Evolutionary conservation across 2,888 invertebrate species (phyloP).

Genomic region (Phlogophora meticulosa): DNA sequence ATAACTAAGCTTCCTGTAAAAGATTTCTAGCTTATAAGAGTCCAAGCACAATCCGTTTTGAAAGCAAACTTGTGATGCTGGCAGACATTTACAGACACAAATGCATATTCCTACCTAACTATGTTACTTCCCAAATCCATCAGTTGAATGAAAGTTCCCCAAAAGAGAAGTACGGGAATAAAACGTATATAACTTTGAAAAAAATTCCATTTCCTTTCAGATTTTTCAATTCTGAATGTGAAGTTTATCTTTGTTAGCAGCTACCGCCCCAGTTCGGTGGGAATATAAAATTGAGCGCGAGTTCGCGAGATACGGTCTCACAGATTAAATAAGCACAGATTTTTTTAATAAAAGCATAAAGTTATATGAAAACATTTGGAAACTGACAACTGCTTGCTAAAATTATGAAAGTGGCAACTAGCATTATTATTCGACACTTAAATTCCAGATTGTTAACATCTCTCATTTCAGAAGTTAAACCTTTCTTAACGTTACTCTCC

Average conservation of each 20-base stretch:
- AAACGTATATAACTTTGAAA: slow-evolving; percentile 16
- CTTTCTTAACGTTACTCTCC: no score
- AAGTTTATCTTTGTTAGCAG: slow-evolving; percentile 41
- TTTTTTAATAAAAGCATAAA: slow-evolving; percentile 43
- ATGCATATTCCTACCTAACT: no score
- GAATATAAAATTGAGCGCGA: slow-evolving; percentile 29
- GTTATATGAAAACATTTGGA: slow-evolving; percentile 27
- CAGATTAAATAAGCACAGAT: slow-evolving; percentile 11
- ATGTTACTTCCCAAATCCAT: not conserved
- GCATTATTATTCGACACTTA: not conserved
- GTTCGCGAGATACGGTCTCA: slow-evolving; percentile 26
- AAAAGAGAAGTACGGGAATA: not conserved
- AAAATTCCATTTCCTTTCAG: slow-evolving; percentile 21
- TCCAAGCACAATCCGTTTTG: no score
- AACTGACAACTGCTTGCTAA: slow-evolving; percentile 5
- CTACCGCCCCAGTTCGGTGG: slow-evolving; percentile 14
- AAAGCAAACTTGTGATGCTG: no score
- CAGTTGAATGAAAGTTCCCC: not conserved
- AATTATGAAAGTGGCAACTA: not conserved
- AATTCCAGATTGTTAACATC: not conserved
- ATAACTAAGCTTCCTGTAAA: not conserved
- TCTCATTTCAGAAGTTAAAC: not conserved
- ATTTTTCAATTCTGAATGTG: slow-evolving; percentile 41
- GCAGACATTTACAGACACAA: no score
- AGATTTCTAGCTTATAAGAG: no score